Evolutionary conservation across 1,140 invertebrate species (phyloP), one percentile per base, ranked within the genome.

Genomic region (Habropoda laboriosa): DNA sequence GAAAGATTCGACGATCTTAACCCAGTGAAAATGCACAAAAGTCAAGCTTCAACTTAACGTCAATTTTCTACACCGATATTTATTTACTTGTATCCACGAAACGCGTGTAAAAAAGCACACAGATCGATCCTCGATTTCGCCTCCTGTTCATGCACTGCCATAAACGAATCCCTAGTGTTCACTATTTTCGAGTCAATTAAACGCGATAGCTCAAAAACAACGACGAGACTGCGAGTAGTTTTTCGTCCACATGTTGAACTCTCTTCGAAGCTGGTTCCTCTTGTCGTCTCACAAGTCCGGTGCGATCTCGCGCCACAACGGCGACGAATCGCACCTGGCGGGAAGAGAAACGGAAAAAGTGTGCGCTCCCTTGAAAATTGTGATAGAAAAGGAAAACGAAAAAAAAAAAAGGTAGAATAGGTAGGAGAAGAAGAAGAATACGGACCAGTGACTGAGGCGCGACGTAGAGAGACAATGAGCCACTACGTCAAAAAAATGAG

Each of bases 371-470:
- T 61, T 21, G 18, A 30, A n/a, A 21, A 40, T 27, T 12, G 30
- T 24, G 24, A 47, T 45, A n/a, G 2, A n/a, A 27, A 24, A 27
- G 38, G 21, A 30, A 66, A 57, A 5, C 2, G 12, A 38, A 32
- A 21, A 38, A 30, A 42, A 30, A 24, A 55, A 38, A 13, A n/a
- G 35, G n/a, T n/a, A 0, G 12, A 7, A 40, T n/a, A 30, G 3
- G 3, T 21, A n/a, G 24, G 1, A 4, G 4, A 8, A 21, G 27
- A 53, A 30, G 8, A 16, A 30, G 16, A 24, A 32, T 21, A 30
- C 12, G n/a, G n/a, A 47, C 0, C 3, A 45, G 63, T 68, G 73
- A 68, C 49, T 68, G 63, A 76, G 73, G 47, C 49, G 27, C 21
- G 60, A 32, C 60, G 27, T n/a, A 64, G 24, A 51, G 21, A 53